Evolutionary conservation across 1,140 invertebrate genomes (phyloP).

Genomic region (Capitella teleta): DNA sequence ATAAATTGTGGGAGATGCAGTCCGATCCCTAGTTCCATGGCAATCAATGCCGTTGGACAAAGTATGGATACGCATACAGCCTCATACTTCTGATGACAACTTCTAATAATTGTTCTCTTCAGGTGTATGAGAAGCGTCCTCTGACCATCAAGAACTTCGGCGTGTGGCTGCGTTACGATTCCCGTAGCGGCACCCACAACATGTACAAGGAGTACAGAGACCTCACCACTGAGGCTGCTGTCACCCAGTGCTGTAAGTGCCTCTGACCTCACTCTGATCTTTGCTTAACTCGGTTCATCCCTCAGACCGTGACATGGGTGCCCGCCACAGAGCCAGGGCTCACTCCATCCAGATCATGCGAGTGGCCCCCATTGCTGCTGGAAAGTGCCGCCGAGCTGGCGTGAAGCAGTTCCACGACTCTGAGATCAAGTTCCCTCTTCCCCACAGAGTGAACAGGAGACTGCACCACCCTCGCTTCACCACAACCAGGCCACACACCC

Average conservation of each 20-base stretch:
- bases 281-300: constrained; percentile 1
- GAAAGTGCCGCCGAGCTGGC: constrained; percentile 78
- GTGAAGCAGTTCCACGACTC: constrained; percentile 97
- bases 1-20: too few species aligned
- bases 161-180: constrained; percentile 92
- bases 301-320: constrained; percentile 90
- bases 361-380: constrained; percentile 78
- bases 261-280: not conserved
- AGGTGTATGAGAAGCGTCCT: constrained; percentile 82
- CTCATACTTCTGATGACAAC: too few species aligned
- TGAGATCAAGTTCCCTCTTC: constrained; percentile 89
- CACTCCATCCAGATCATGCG: constrained; percentile 98
- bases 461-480: constrained; percentile 48
- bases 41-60: too few species aligned
- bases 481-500: constrained; percentile 77
- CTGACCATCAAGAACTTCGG: constrained; percentile 97
- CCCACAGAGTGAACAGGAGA: constrained; percentile 70
- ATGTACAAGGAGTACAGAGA: constrained; percentile 99
- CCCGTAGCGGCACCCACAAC: constrained; percentile 96
- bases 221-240: constrained; percentile 82
- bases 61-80: too few species aligned
- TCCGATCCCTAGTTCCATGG: too few species aligned
- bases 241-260: constrained; percentile 80
- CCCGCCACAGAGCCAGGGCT: constrained; percentile 89
- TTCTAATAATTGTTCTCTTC: constrained; percentile 27